Percentiles rank a stretch among this genome's conserved stretches.
Evolutionary conservation across 2,113 vertebrate genomes (phyloP).

Genomic region (Egretta garzetta): DNA sequence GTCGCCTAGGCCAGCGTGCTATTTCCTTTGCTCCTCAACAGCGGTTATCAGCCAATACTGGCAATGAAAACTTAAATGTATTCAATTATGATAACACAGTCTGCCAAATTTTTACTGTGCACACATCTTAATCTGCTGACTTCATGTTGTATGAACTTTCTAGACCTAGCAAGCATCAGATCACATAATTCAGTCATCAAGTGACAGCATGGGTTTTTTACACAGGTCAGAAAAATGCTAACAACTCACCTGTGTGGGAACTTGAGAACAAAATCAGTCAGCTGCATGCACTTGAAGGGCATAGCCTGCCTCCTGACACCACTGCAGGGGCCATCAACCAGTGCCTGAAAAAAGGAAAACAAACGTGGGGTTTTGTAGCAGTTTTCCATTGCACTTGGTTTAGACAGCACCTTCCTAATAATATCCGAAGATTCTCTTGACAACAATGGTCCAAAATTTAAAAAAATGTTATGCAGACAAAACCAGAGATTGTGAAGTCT

Average conservation of each 20-base stretch:
- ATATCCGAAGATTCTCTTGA: accelerated
- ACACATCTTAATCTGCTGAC: accelerated
- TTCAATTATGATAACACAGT: accelerated
- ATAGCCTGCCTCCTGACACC: conserved; percentile 92
- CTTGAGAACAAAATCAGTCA: conserved; percentile 94
- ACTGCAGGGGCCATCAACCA: conserved; percentile 93
- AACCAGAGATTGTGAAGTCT: accelerated
- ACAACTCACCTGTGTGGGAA: conserved; percentile 87
- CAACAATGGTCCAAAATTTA: neutral
- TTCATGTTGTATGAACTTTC: neutral
- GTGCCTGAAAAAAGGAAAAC: conserved; percentile 74
- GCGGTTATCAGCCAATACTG: accelerated
- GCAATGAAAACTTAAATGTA: neutral
- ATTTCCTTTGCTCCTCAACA: neutral
- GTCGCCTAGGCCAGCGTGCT: accelerated
- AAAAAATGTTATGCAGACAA: accelerated
- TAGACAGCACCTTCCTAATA: neutral
- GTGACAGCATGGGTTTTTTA: neutral
- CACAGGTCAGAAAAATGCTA: neutral
- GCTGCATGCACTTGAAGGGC: conserved; percentile 91
- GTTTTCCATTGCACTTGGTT: neutral
- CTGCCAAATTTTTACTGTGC: neutral
- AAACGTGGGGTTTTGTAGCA: accelerated
- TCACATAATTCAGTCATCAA: neutral
- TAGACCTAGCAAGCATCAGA: neutral